Conservation (phyloP, 2,888 invertebrate genomes). For the Rugalucina vietnamica region DNA sequence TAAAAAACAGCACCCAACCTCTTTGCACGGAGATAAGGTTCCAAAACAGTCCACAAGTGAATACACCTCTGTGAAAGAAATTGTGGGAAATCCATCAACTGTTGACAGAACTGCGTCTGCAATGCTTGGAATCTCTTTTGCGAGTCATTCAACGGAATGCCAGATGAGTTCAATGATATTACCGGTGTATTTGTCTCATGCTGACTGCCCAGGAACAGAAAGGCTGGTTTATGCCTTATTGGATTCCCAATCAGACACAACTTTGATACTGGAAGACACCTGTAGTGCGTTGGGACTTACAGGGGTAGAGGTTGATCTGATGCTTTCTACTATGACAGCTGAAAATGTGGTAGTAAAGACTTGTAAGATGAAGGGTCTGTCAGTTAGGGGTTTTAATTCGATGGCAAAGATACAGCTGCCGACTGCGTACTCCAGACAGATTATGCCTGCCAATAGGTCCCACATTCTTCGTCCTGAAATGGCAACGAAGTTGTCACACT, state of each 20-base stretch:
- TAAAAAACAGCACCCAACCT: no score
- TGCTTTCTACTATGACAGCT: slow-evolving; percentile 52
- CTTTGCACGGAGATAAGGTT: no score
- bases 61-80: no score
- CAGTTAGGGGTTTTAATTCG: slow-evolving; percentile 42
- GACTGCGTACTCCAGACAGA: slow-evolving; percentile 41
- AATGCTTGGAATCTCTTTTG: no score
- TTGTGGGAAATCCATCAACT: no score
- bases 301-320: no score
- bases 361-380: slow-evolving; percentile 31
- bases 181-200: slow-evolving; percentile 54
- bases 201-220: slow-evolving; percentile 46
- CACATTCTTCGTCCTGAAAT: slow-evolving; percentile 49
- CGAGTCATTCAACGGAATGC: no score
- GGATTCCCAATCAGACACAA: slow-evolving; percentile 63
- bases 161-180: slow-evolving; percentile 45
- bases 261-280: slow-evolving; percentile 47
- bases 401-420: slow-evolving; percentile 47
- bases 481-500: slow-evolving; percentile 31
- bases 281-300: slow-evolving; percentile 31
- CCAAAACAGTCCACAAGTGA: no score
- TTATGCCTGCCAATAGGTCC: slow-evolving; percentile 48
- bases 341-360: slow-evolving; percentile 17
- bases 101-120: no score
- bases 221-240: slow-evolving; percentile 62